A percentile compares a stretch with the other conserved stretches of the same genome.
Evolutionary conservation across 2,888 invertebrate species (phyloP).

Genomic region (Julus scandinavius): DNA sequence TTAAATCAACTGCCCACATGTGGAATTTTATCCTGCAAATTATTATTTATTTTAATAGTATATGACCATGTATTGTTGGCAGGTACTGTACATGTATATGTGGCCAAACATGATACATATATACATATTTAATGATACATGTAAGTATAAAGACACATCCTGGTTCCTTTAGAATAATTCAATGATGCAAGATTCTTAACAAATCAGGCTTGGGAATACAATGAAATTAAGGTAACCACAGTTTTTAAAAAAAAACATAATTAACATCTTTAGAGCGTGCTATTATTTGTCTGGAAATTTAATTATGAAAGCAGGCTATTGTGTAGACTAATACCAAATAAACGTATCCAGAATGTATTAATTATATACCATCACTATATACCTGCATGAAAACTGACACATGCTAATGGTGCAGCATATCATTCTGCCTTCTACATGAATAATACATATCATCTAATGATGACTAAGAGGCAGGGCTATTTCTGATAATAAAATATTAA

Average conservation of each 20-base stretch:
- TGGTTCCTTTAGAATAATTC: too few species aligned
- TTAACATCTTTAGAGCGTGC: neutral
- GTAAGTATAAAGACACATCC: too few species aligned
- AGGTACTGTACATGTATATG: too few species aligned
- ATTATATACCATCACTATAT: neutral
- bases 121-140: too few species aligned
- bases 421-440: neutral
- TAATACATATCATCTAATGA: neutral
- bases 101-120: too few species aligned
- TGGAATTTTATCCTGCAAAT: too few species aligned
- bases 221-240: neutral
- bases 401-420: neutral
- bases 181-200: neutral
- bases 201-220: neutral
- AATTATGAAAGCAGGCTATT: constrained; percentile 10
- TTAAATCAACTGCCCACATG: too few species aligned
- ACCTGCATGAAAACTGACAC: neutral
- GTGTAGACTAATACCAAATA: neutral
- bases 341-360: neutral
- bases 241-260: neutral
- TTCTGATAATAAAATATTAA: neutral
- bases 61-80: too few species aligned
- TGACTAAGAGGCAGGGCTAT: neutral
- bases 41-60: too few species aligned
- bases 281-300: neutral